Evolutionary conservation across 2,797 vertebrate genomes (phyloP), one percentile per base, ranked within the genome.

Genomic region (Myotis planiceps): DNA sequence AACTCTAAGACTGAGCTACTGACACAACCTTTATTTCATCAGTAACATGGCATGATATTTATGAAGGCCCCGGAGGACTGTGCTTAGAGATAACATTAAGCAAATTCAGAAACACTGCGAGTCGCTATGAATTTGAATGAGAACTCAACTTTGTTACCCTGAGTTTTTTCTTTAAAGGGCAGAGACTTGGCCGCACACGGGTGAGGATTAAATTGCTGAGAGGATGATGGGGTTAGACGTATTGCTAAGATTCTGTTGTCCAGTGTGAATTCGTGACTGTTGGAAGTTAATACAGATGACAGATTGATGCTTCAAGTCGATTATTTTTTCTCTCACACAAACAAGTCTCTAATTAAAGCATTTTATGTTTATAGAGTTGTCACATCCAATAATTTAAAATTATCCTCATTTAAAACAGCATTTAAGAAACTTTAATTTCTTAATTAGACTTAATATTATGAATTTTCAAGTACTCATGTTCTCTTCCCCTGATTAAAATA

Each of bases 401-500:
- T 96, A 92, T 87, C 78, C 82, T 89, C 79, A 95, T 97, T 96
- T 94, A 34, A 96, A 97, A 51, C 19, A 95, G 94, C 88, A 88
- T 88, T 95, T 92, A 91, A 90, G 90, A 95, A 88, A 83, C 94
- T 69, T 1, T 92, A 95, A 97, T 97, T 93, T 93, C 65, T 1
- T 92, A 96, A 97, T 97, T 93, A 96, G 68, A 74, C 72, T 86
- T 98, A 97, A 93, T 94, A 97, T 91, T 91, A 95, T 85, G 85
- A 95, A 96, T 97, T 98, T 96, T 97, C 37, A 97, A 97, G 97
- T 71, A 87, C 47, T 82, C 37, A 2, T 80, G 45, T 79, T 90
- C 83, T 92, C 45, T 94, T 86, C 79, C 55, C 65, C 66, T 97
- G 94, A 97, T 96, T 96, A 88, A 97, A 97, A 75, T 87, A 63